These are phyloP conservation scores for Orthosia incerta DNA, from an alignment of 2,888 invertebrate genomes.

Conservation along the genomic window DNA sequence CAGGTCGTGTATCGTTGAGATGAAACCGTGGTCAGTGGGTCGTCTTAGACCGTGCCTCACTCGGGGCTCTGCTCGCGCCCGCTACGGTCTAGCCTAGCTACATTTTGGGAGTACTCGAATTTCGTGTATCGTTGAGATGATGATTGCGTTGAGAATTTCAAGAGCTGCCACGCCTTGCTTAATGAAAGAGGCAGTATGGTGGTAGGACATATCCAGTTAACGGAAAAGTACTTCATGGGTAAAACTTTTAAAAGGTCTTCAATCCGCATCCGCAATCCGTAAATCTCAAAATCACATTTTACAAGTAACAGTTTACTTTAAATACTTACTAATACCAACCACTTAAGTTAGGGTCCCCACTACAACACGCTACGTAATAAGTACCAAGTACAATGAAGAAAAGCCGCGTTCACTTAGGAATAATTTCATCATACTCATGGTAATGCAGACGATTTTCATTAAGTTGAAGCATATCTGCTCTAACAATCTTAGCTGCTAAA, in stretches of 20 bases:
- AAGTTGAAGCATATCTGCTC: slow-evolving; percentile 54
- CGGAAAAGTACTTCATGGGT: background rate
- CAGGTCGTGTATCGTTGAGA: background rate
- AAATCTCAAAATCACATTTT: slow-evolving; percentile 4
- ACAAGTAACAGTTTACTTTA: slow-evolving; percentile 21
- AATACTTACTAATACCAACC: slow-evolving; percentile 16
- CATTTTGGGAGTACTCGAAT: no score
- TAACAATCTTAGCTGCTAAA: slow-evolving; percentile 45
- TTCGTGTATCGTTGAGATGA: no score
- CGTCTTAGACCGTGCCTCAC: no score
- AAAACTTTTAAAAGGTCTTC: background rate
- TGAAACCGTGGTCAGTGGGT: no score
- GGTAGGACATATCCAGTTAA: background rate
- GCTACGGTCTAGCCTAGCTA: no score
- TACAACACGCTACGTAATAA: slow-evolving; percentile 34
- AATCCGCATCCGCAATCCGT: background rate
- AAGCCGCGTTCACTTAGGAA: slow-evolving; percentile 58
- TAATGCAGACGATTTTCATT: slow-evolving; percentile 64
- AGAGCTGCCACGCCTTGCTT: background rate
- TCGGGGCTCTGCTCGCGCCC: no score
- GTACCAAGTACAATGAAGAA: slow-evolving; percentile 41
- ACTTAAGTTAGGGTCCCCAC: slow-evolving; percentile 31
- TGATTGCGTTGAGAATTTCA: background rate
- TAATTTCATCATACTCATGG: slow-evolving; percentile 62
- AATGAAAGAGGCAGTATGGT: background rate